Percentiles rank a stretch among this genome's conserved stretches.
These are phyloP conservation scores for Limnephilus rhombicus DNA, from an alignment of 2,888 invertebrate genomes.

Conservation along the genomic window DNA sequence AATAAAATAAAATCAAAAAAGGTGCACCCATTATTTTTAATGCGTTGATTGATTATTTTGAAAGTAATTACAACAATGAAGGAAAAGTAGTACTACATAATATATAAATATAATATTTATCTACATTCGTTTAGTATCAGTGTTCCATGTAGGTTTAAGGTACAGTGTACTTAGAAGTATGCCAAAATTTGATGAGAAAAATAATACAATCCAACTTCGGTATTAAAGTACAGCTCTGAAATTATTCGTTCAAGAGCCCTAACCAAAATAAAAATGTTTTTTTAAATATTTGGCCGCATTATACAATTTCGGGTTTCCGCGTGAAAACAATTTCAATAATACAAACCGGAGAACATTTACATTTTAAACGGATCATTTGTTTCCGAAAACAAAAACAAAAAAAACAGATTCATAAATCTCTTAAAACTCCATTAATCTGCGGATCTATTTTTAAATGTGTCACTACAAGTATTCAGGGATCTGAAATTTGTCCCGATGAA, in stretches of 20 bases:
- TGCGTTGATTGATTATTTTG: too few species aligned
- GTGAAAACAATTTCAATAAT: slow-evolving; percentile 33
- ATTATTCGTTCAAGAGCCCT: not conserved
- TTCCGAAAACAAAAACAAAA: slow-evolving; percentile 17
- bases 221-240: not conserved
- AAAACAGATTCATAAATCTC: slow-evolving; percentile 35
- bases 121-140: too few species aligned
- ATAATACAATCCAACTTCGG: not conserved
- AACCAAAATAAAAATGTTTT: not conserved
- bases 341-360: slow-evolving; percentile 22
- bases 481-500: slow-evolving; percentile 45
- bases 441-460: slow-evolving; percentile 40
- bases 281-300: not conserved
- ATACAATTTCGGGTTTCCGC: not conserved
- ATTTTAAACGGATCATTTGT: slow-evolving; percentile 35
- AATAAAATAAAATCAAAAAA: too few species aligned
- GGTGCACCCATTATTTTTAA: too few species aligned
- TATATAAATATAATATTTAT: too few species aligned
- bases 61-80: too few species aligned
- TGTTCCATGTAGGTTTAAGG: too few species aligned
- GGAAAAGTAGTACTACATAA: too few species aligned
- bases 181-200: not conserved
- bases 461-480: slow-evolving; percentile 29
- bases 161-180: too few species aligned
- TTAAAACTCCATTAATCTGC: slow-evolving; percentile 38